Conservation (phyloP, 2,888 invertebrate species). For the Mactromeris polynyma region DNA sequence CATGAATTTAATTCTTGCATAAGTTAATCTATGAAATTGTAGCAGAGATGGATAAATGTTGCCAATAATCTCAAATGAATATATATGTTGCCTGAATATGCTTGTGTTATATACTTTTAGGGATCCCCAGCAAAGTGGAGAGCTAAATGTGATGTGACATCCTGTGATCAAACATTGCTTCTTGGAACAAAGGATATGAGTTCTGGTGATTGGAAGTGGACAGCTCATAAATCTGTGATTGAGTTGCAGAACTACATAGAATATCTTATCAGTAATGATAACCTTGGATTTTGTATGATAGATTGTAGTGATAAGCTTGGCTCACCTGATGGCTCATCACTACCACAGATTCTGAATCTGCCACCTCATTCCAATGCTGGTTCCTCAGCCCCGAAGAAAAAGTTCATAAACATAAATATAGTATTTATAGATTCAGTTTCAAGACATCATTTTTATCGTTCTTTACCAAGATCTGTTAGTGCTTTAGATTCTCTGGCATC, state of each 20-base stretch:
- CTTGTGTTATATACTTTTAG: conserved; percentile 28
- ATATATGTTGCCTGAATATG: too few relatives aligned
- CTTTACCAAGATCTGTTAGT: conserved; percentile 74
- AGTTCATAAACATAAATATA: conserved; percentile 75
- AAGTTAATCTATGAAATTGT: too few relatives aligned
- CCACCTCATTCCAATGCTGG: conserved; percentile 26
- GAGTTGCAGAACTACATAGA: conserved; percentile 35
- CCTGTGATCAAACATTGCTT: conserved; percentile 32
- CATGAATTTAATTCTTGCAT: too few relatives aligned
- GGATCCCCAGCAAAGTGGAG: conserved; percentile 17
- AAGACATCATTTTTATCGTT: conserved; percentile 79
- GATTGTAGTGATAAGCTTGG: conserved; percentile 26
- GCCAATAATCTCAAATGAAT: too few relatives aligned
- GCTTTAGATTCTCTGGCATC: conserved; percentile 62
- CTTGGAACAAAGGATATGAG: conserved; percentile 34
- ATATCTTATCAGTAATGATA: background rate
- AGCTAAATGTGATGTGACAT: conserved; percentile 40
- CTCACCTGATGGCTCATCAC: background rate
- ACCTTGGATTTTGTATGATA: conserved; percentile 54
- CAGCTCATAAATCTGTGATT: background rate
- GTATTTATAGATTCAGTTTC: conserved; percentile 82
- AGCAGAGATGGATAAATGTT: too few relatives aligned
- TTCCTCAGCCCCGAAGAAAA: background rate
- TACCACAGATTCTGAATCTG: conserved; percentile 58
- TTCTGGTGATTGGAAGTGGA: conserved; percentile 29